A percentile compares a stretch with the other conserved stretches of the same genome.
These are phyloP conservation scores for Falco columbarius DNA, from an alignment of 2,797 vertebrate species.

Conservation along the genomic window DNA sequence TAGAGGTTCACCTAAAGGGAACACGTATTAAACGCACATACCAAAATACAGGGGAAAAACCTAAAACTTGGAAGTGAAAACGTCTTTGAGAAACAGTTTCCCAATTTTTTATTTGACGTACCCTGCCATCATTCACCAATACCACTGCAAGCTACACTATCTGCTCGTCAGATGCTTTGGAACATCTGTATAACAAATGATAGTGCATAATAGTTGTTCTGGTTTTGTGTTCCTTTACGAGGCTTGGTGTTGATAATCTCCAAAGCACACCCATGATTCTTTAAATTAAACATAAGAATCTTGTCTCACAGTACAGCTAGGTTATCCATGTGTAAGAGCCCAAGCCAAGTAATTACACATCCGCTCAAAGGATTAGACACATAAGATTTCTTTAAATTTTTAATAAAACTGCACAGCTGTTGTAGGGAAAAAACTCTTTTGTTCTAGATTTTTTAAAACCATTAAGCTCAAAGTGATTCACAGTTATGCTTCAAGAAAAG, in stretches of 20 bases:
- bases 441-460: slow-evolving; percentile 71
- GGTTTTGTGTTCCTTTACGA: slow-evolving; percentile 61
- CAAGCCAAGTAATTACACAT: slow-evolving; percentile 78
- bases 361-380: slow-evolving; percentile 76
- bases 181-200: slow-evolving; percentile 71
- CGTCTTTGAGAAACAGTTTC: background rate
- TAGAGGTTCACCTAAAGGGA: background rate
- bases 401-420: slow-evolving; percentile 80
- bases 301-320: slow-evolving; percentile 70
- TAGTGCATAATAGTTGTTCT: slow-evolving; percentile 27
- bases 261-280: slow-evolving; percentile 62
- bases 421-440: slow-evolving; percentile 72
- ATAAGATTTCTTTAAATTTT: slow-evolving; percentile 80
- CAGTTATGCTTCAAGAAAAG: slow-evolving; percentile 60
- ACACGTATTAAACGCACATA: background rate
- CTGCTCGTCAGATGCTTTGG: slow-evolving; percentile 38
- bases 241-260: slow-evolving; percentile 70
- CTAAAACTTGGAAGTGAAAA: background rate
- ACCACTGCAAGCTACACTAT: background rate
- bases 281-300: slow-evolving; percentile 80
- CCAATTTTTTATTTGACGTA: background rate
- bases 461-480: slow-evolving; percentile 68
- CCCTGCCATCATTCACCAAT: background rate
- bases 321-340: slow-evolving; percentile 74
- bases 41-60: background rate